A percentile compares a stretch with the other conserved stretches of the same genome.
Evolutionary conservation across 92 coral and sea anemone species (phyloP).

Genomic region (Nematostella vectensis): DNA sequence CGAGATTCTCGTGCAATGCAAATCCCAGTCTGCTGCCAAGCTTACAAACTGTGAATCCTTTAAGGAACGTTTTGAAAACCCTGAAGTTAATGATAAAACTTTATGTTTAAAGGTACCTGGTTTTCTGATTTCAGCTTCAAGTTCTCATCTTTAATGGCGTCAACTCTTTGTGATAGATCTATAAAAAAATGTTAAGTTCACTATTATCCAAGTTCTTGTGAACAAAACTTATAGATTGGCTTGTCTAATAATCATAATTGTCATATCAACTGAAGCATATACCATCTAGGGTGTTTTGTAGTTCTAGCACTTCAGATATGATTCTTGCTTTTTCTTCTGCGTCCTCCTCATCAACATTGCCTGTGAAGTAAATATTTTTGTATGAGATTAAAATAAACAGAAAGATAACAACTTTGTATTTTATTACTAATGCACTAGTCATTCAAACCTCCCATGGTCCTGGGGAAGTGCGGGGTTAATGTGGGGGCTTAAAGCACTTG

Average conservation of each 20-base stretch:
- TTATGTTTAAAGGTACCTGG: too few relatives aligned
- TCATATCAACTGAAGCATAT: background rate
- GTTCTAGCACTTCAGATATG: conserved; percentile 87
- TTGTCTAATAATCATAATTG: too few relatives aligned
- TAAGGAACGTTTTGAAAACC: too few relatives aligned
- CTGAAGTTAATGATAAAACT: too few relatives aligned
- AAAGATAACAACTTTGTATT: background rate
- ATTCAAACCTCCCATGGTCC: too few relatives aligned
- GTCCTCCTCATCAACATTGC: conserved; percentile 67
- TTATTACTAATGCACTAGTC: too few relatives aligned
- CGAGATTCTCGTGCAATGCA: too few relatives aligned
- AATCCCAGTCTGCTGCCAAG: too few relatives aligned
- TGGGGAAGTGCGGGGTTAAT: too few relatives aligned
- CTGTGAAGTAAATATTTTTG: conserved; percentile 5
- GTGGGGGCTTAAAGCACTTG: too few relatives aligned
- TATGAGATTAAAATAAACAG: background rate
- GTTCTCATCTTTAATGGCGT: conserved; percentile 98
- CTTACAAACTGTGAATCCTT: too few relatives aligned
- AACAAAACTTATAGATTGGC: background rate
- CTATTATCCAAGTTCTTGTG: background rate
- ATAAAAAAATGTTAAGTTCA: background rate
- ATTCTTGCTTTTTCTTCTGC: conserved; percentile 86
- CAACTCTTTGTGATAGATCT: conserved; percentile 98
- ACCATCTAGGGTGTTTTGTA: conserved; percentile 98
- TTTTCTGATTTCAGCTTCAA: conserved; percentile 95